Base-by-base conservation (phyloP, 2,888 invertebrate genomes). In the Eupeodes luniger region DNA sequence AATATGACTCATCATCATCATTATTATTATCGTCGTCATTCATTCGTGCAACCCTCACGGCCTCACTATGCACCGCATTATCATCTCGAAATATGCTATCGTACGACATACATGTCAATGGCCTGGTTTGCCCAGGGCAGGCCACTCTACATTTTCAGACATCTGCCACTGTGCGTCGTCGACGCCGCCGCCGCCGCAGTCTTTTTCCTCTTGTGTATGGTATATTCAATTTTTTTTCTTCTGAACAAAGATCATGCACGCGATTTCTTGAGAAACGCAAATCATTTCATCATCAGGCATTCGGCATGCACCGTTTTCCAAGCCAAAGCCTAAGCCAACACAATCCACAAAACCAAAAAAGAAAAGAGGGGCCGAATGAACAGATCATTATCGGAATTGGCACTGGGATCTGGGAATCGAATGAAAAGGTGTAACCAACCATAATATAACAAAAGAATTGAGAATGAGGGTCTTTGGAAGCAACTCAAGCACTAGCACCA, bases 341-440 rank as follows among this genome's bases (percentile, higher is more conserved):
- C 66, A 4, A 19, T n/a, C 3, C 49, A 10, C 27, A 67, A 34
- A 51, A 12, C 11, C 51, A 12, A 49, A 55, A 27, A 12, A 27
- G 10, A n/a, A 14, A 66, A 67, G 82, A 77, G 62, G 75, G 78
- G 77, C 51, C 47, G n/a, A 72, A 79, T 51, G 78, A 47, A 53
- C 66, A 84, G 87, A 88, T 88, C 81, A 81, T 81, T 88, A 88
- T 88, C 87, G 67, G 59, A 84, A 85, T 88, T 88, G 80, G 87
- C 80, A 84, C 76, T 74, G 74, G 74, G 81, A 81, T 77, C 80
- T 74, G 77, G 77, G 81, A 81, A 88, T 81, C 81, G 51, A 66
- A 77, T 76, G 76, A 81, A 88, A 88, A 88, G 77, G 84, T 87
- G 86, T 84, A 81, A 67, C 67, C 77, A 75, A 72, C 62, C 69